Evolutionary conservation across 2,113 vertebrate species (phyloP).

Genomic region (Erythrolamprus reginae): DNA sequence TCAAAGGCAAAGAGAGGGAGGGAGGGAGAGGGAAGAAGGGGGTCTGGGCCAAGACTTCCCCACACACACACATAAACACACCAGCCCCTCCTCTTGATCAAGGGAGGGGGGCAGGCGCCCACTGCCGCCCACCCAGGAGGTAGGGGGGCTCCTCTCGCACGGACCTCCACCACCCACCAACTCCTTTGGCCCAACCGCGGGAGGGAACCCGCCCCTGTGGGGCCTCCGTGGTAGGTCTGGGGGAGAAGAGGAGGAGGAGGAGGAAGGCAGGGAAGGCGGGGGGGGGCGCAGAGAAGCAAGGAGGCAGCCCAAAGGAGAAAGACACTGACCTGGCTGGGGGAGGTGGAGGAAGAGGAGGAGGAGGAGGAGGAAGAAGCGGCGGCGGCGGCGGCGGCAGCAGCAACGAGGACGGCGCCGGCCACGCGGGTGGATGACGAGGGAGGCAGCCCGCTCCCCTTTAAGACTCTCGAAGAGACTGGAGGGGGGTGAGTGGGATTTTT

Average conservation of each 20-base stretch:
- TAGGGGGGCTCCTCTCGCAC: neutral
- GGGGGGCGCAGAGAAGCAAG: constrained; percentile 5
- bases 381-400: neutral
- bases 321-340: constrained; percentile 14
- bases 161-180: neutral
- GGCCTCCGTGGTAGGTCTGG: neutral
- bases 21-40: neutral
- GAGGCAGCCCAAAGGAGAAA: neutral
- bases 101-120: neutral
- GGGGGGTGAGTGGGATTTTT: neutral
- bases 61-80: too few relatives aligned
- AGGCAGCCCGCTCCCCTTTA: constrained; percentile 46
- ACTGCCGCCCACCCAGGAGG: neutral
- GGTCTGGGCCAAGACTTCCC: neutral
- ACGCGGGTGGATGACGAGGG: constrained; percentile 15
- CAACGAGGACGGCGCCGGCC: constrained; percentile 62
- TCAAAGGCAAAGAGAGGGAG: neutral
- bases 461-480: constrained; percentile 15
- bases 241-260: neutral
- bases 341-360: constrained; percentile 48
- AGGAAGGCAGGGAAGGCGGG: constrained; percentile 20
- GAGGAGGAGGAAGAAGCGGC: constrained; percentile 57
- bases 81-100: neutral
- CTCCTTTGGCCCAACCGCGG: neutral
- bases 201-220: neutral